Conservation (phyloP, 2,888 invertebrate species). For the Drosophila multiciliata region DNA sequence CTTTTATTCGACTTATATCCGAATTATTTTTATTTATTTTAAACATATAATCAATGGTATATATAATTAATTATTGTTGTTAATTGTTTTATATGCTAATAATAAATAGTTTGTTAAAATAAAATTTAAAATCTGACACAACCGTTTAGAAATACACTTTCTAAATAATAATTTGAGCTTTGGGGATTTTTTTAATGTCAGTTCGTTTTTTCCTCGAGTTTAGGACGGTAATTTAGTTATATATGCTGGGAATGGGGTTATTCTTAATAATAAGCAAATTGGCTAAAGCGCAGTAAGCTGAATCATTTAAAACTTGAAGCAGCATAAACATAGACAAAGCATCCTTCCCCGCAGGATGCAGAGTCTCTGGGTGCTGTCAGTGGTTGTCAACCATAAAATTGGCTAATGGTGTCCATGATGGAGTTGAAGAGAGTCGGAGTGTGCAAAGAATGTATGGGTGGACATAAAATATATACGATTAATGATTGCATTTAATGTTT, state of each 20-base stretch:
- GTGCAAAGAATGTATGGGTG: background rate
- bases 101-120: background rate
- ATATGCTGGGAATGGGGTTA: background rate
- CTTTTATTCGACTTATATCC: background rate
- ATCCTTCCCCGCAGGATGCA: background rate
- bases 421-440: background rate
- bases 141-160: background rate
- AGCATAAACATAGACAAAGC: conserved; percentile 6
- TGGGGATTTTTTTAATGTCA: background rate
- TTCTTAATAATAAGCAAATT: conserved; percentile 73
- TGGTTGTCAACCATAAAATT: conserved; percentile 39
- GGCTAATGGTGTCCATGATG: conserved; percentile 25
- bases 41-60: background rate
- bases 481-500: conserved; percentile 1
- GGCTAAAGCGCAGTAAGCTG: conserved; percentile 70
- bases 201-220: background rate
- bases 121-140: background rate
- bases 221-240: background rate
- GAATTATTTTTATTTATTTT: background rate
- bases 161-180: background rate
- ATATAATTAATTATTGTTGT: no score
- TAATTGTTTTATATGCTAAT: no score
- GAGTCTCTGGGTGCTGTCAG: background rate
- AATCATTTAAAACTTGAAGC: conserved; percentile 42
- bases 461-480: background rate